Evolutionary conservation across 2,797 vertebrate species (phyloP).

Genomic region (Clarias platycephalus): DNA sequence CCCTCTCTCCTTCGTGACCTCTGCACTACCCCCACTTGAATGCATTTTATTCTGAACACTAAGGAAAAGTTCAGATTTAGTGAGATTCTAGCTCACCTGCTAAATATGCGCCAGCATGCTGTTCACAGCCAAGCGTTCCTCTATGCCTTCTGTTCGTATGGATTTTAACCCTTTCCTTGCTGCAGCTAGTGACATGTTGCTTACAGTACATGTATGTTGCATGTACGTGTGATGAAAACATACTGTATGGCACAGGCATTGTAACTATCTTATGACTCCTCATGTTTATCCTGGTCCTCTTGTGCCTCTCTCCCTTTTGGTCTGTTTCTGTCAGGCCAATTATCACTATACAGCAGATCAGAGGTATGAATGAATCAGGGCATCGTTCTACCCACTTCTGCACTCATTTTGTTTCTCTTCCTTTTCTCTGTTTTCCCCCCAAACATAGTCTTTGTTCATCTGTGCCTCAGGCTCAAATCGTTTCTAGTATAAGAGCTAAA

Average conservation of each 20-base stretch:
- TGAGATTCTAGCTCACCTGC: constrained; percentile 19
- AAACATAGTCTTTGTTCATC: background rate
- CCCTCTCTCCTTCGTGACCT: constrained; percentile 17
- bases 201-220: background rate
- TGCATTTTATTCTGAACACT: constrained; percentile 9
- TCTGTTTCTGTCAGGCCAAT: constrained; percentile 53
- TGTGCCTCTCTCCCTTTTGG: constrained; percentile 35
- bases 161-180: background rate
- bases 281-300: background rate
- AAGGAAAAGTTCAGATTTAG: background rate
- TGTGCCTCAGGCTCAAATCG: constrained; percentile 3
- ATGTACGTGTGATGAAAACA: background rate
- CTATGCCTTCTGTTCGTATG: constrained; percentile 3
- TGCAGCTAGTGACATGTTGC: background rate
- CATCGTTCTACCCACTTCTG: background rate
- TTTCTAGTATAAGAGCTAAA: background rate
- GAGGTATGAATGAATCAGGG: constrained; percentile 4
- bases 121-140: background rate
- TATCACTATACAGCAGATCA: constrained; percentile 48
- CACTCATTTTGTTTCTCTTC: background rate
- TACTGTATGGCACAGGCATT: background rate
- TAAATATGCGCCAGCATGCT: constrained; percentile 24
- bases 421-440: background rate
- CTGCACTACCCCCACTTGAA: background rate
- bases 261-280: background rate